Evolutionary conservation across 2,113 vertebrate species (phyloP).

Genomic region (Tragulus kanchil): DNA sequence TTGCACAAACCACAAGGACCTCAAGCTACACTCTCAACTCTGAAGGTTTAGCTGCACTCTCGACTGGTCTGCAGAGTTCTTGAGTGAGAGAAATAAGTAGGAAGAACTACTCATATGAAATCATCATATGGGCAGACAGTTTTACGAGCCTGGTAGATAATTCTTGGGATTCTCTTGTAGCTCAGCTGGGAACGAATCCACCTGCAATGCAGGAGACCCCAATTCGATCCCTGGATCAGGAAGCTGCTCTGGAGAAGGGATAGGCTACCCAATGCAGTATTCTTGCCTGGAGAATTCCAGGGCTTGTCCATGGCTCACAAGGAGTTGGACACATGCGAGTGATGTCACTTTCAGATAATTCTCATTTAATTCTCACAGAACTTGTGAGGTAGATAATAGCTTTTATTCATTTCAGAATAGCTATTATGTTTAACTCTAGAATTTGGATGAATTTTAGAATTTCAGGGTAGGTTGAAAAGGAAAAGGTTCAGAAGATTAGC

Average conservation of each 20-base stretch:
- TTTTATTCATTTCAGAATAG: background rate
- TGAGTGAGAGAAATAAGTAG: background rate
- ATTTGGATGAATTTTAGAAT: background rate
- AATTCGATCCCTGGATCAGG: too few species aligned
- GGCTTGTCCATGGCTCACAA: too few species aligned
- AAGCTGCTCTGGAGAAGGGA: too few species aligned
- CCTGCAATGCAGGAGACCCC: too few species aligned
- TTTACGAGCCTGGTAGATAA: background rate
- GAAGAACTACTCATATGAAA: fast-evolving
- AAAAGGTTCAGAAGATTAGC: background rate
- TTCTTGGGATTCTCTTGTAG: too few species aligned
- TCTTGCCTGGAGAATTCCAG: too few species aligned
- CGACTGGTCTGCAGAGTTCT: background rate
- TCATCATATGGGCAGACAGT: background rate
- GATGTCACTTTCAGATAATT: background rate
- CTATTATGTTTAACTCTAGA: conserved; percentile 2
- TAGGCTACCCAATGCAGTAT: too few species aligned
- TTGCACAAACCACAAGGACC: background rate
- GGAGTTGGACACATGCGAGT: too few species aligned
- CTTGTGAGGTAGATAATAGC: background rate
- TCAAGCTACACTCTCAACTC: background rate
- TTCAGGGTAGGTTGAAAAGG: background rate
- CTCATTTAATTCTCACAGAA: background rate
- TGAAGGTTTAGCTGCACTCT: background rate
- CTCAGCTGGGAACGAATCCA: too few species aligned